Evolutionary conservation across 2,888 invertebrate species (phyloP).

Genomic region (Lithodes maja): DNA sequence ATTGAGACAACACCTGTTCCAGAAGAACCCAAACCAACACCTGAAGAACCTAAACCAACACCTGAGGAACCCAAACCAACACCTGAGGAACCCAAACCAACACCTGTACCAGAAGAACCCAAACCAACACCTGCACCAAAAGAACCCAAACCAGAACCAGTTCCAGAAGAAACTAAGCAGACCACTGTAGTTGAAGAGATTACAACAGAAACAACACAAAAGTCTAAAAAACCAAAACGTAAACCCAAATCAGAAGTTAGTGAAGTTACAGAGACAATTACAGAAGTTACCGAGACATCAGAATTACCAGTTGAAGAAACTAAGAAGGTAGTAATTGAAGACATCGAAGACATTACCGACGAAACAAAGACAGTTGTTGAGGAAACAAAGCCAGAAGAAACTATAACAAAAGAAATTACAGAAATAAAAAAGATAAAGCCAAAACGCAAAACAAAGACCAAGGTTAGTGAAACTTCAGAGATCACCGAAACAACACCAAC

Average conservation of each 20-base stretch:
- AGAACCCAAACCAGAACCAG: constrained; percentile 2
- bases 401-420: too few relatives aligned
- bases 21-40: constrained; percentile 34
- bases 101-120: constrained; percentile 16
- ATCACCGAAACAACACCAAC: constrained; percentile 21
- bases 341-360: too few relatives aligned
- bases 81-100: constrained; percentile 40
- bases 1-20: constrained; percentile 14
- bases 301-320: constrained; percentile 2
- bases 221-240: constrained; percentile 1
- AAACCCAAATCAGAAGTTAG: neutral
- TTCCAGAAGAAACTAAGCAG: neutral
- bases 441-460: neutral
- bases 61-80: constrained; percentile 2
- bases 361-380: too few relatives aligned
- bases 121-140: constrained; percentile 11
- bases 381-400: too few relatives aligned
- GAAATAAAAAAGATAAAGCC: too few relatives aligned
- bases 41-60: constrained; percentile 35
- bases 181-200: neutral
- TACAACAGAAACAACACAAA: neutral
- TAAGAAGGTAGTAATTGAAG: too few relatives aligned
- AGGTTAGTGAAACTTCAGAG: neutral
- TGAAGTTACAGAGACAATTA: neutral
- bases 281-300: neutral